phyloP scores from a whole-genome alignment of 64 coral and sea anemone species.

The Orbicella faveolata region DNA sequence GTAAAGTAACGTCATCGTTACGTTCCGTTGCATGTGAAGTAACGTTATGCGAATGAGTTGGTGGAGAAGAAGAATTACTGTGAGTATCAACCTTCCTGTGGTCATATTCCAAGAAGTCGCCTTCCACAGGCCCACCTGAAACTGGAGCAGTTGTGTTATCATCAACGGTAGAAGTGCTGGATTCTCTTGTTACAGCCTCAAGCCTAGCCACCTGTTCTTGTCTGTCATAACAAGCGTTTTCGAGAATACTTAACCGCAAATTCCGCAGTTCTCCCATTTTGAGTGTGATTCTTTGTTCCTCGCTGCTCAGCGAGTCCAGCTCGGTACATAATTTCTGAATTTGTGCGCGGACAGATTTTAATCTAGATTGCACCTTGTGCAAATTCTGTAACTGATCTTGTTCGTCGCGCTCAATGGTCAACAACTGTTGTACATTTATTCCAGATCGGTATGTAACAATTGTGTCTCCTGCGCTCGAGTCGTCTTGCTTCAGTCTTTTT shows the following conservation, averaged over 20 bases:
- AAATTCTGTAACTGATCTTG: conserved; percentile 77
- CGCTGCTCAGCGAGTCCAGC: conserved; percentile 61
- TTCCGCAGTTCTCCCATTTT: conserved; percentile 69
- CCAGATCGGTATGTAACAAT: conserved; percentile 52
- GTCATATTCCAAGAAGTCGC: not conserved
- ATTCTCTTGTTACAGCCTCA: not conserved
- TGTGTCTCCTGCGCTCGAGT: conserved; percentile 4
- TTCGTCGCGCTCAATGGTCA: conserved; percentile 78
- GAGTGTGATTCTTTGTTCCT: conserved; percentile 69
- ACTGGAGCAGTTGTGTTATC: not conserved
- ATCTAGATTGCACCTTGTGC: conserved; percentile 56
- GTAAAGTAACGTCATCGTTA: too few relatives aligned
- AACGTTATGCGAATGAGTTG: too few relatives aligned
- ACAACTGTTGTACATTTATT: conserved; percentile 66
- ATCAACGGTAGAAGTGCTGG: not conserved
- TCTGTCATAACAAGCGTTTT: conserved; percentile 48
- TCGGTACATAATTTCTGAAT: conserved; percentile 85
- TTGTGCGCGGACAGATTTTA: conserved; percentile 60
- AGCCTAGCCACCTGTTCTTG: not conserved
- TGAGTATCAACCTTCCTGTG: not conserved
- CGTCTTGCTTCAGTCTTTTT: conserved; percentile 39
- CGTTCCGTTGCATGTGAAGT: too few relatives aligned
- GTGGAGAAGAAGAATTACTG: not conserved
- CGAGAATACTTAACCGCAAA: conserved; percentile 63
- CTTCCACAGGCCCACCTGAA: not conserved